A percentile compares a stretch with the other conserved stretches of the same genome.
These are phyloP conservation scores for Anguilla anguilla DNA, from an alignment of 2,797 vertebrate genomes.

Conservation along the genomic window DNA sequence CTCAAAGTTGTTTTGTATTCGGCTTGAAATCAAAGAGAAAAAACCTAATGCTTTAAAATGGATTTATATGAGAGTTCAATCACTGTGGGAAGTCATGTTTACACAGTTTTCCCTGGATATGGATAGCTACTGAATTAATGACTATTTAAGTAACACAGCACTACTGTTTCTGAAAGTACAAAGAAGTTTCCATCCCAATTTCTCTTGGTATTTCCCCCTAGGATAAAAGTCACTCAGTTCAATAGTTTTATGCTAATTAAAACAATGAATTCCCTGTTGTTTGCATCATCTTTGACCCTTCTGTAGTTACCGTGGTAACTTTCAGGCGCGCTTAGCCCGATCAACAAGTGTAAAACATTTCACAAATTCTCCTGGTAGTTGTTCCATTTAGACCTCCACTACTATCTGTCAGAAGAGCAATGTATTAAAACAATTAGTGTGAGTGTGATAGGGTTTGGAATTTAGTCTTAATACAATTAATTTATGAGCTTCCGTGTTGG, in stretches of 20 bases:
- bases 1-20: not conserved
- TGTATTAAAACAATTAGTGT: not conserved
- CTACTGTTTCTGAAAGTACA: not conserved
- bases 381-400: not conserved
- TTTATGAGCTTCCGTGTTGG: not conserved
- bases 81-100: not conserved
- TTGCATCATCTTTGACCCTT: not conserved
- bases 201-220: not conserved
- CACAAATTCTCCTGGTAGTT: not conserved
- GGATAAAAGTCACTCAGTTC: not conserved
- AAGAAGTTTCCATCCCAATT: not conserved
- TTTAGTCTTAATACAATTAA: not conserved
- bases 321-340: not conserved
- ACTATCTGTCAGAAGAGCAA: not conserved
- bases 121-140: not conserved
- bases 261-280: conserved; percentile 7
- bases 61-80: not conserved
- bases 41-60: not conserved
- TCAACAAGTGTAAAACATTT: not conserved
- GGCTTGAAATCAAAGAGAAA: not conserved
- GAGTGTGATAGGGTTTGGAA: not conserved
- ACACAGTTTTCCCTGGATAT: not conserved
- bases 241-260: conserved; percentile 5
- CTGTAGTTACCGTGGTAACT: not conserved
- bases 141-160: not conserved